Percentiles rank a stretch among this genome's conserved stretches.
Conservation (phyloP, 2,113 vertebrate species). For the Regulus satrapa region DNA sequence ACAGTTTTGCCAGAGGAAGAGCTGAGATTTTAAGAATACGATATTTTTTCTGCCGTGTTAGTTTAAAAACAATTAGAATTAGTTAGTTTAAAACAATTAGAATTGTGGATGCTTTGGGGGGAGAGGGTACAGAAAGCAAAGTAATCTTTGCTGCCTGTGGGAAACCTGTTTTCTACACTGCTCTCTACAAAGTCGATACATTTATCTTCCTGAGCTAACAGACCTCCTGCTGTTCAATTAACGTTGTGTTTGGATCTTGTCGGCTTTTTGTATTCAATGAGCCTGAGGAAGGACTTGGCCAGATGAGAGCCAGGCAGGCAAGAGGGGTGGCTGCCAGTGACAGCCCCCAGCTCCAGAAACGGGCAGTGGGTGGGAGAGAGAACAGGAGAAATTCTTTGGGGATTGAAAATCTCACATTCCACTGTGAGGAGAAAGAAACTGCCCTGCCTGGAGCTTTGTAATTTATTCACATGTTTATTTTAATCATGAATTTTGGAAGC, state of each 20-base stretch:
- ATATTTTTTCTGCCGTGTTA: neutral
- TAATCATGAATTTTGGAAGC: slow-evolving; percentile 25
- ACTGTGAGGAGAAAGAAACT: neutral
- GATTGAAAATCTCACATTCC: neutral
- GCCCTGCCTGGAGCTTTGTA: slow-evolving; percentile 1
- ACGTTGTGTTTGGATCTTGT: neutral
- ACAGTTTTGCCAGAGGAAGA: neutral
- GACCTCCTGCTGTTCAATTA: neutral
- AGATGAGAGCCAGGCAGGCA: neutral
- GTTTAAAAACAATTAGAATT: neutral
- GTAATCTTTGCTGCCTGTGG: neutral
- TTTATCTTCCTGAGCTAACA: neutral
- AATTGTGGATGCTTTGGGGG: neutral
- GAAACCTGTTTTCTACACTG: neutral
- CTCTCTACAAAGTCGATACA: neutral
- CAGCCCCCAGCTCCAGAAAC: neutral
- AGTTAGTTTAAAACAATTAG: no score
- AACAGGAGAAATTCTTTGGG: neutral
- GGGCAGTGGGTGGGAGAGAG: neutral
- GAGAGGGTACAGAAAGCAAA: neutral
- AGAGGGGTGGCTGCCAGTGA: neutral
- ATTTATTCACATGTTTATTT: slow-evolving; percentile 36
- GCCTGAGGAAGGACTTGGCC: neutral
- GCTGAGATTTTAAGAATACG: neutral
- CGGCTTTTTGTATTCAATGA: neutral